Base-by-base conservation (phyloP, 2,797 vertebrate genomes). In the Trachops cirrhosus region DNA sequence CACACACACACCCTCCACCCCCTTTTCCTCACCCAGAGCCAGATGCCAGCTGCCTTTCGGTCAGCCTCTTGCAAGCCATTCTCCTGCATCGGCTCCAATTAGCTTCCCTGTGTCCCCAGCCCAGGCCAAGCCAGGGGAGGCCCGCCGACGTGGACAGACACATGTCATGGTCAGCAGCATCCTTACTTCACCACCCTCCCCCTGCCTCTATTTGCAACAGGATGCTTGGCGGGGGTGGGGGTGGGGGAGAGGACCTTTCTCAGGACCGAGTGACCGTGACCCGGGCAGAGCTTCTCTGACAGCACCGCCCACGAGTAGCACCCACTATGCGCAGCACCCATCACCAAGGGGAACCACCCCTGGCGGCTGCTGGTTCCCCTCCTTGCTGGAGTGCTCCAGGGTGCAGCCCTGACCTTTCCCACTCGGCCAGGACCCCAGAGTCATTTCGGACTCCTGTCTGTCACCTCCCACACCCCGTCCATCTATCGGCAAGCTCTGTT, bases 221-320 rank as follows among this genome's bases (percentile, higher is more conserved):
- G 39, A 73, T 16, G 46, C 15, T 15, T 46, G 54, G 14, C 4
- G 3, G 67, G 6, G 26, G 14, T 3, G 15, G 5, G 74, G 4
- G 21, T 0, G 6, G 1, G 11, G 46, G 26, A 26, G 24, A 9
- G 16, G 10, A 6, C 29, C 2, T 1, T 22, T 67, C 26, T 86
- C 59, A 71, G 41, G 41, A 59, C 34, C 29, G 10, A 67, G 24
- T 15, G 85, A 52, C 54, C 52, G 14, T 2, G 54, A 79, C 70
- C 11, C 8, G 1, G 41, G 75, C 59, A 6, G 4, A 2, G 73
- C 18, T 6, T 32, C 64, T 9, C 64, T 14, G 74, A 6, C 37
- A 39, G 41, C 46, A 54, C 44, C 0, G 44, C 37, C 50, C 41
- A 1, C 0, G 1, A 54, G 37, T 32, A 10, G 24, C 7, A 2